Conservation (phyloP, 2,797 vertebrate genomes). For the Poliocrania exsul region DNA sequence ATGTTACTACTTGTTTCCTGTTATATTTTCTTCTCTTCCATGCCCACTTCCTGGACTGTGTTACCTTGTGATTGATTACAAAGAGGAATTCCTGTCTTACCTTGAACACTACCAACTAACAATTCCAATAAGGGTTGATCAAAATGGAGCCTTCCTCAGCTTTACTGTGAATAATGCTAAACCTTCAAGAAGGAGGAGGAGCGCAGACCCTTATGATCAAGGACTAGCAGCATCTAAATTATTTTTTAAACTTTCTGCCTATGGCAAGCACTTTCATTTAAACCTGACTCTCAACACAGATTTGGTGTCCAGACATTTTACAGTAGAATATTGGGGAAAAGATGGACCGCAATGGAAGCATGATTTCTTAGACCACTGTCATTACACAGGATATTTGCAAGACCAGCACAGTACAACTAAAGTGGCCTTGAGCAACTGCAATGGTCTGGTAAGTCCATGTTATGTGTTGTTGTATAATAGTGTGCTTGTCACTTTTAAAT, state of each 20-base stretch:
- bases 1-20: slow-evolving; percentile 73
- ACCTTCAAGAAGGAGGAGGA: slow-evolving; percentile 89
- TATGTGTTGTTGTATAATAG: slow-evolving; percentile 12
- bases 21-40: slow-evolving; percentile 79
- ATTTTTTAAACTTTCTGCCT: slow-evolving; percentile 97
- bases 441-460: slow-evolving; percentile 92
- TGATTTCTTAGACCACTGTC: slow-evolving; percentile 90
- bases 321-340: slow-evolving; percentile 96
- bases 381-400: slow-evolving; percentile 95
- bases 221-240: slow-evolving; percentile 86
- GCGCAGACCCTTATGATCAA: slow-evolving; percentile 81
- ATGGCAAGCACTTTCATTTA: slow-evolving; percentile 98
- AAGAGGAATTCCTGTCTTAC: slow-evolving; percentile 98
- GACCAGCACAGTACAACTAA: slow-evolving; percentile 88
- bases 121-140: slow-evolving; percentile 92
- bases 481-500: neutral
- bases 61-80: slow-evolving; percentile 80
- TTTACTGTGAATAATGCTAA: slow-evolving; percentile 97
- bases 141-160: slow-evolving; percentile 95
- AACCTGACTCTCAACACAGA: slow-evolving; percentile 95
- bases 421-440: slow-evolving; percentile 97
- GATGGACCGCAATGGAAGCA: slow-evolving; percentile 93
- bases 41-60: slow-evolving; percentile 74
- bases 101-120: slow-evolving; percentile 98
- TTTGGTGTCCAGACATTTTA: slow-evolving; percentile 95